These are phyloP conservation scores for Leucopternis melanops DNA, from an alignment of 2,113 vertebrate genomes.

Conservation along the genomic window DNA sequence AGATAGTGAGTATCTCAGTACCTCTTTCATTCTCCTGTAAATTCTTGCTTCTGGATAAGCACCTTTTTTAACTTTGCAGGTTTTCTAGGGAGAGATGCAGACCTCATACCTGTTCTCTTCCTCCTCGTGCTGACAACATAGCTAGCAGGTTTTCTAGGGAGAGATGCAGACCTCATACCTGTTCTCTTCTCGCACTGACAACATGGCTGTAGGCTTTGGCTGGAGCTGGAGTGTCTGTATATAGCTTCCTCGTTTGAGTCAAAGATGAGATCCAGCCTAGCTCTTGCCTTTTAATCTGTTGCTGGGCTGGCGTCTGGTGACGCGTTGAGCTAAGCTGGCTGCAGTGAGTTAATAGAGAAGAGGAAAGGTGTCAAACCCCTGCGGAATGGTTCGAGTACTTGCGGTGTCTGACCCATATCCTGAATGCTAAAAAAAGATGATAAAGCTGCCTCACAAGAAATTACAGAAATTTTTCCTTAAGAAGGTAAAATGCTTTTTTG, in stretches of 20 bases:
- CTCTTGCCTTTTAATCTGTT: slow-evolving; percentile 40
- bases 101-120: not conserved
- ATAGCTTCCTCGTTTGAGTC: not conserved
- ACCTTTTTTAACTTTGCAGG: not conserved
- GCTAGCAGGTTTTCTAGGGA: not conserved
- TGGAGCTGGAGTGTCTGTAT: not conserved
- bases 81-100: not conserved
- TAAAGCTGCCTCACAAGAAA: slow-evolving; percentile 54
- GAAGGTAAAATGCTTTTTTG: slow-evolving; percentile 56
- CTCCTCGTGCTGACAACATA: not conserved
- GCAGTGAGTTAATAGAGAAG: slow-evolving; percentile 14
- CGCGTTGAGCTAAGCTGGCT: slow-evolving; percentile 44
- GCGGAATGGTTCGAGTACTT: slow-evolving; percentile 33
- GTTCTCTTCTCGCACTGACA: not conserved
- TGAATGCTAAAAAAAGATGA: slow-evolving; percentile 33
- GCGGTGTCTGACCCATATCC: not conserved
- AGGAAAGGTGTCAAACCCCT: slow-evolving; percentile 36
- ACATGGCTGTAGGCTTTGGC: not conserved
- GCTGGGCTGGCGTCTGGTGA: slow-evolving; percentile 24
- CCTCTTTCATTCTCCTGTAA: not conserved
- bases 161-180: not conserved
- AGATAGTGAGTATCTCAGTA: not conserved
- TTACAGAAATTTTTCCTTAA: slow-evolving; percentile 64
- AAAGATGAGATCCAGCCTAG: slow-evolving; percentile 38
- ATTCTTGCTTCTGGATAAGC: not conserved